phyloP scores from a whole-genome alignment of 1,140 invertebrate species.

The Panulirus ornatus region DNA sequence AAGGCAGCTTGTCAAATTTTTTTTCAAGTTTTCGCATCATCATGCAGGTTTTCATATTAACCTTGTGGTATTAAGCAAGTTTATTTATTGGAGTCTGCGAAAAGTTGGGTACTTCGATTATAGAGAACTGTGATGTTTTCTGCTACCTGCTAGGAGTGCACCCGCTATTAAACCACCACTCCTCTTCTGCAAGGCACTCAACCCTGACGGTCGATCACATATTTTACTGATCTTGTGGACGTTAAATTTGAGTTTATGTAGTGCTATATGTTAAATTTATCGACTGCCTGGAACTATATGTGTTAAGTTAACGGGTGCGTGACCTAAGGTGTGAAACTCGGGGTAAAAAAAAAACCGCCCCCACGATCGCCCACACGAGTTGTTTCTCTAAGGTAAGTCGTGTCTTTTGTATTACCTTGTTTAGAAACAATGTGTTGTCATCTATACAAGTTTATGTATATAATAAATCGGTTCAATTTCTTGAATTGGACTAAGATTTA shows the following conservation, averaged over 20 bases:
- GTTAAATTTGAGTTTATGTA: too few relatives aligned
- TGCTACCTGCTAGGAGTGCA: too few relatives aligned
- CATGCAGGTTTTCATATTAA: not conserved
- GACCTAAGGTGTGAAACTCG: not conserved
- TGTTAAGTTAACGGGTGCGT: too few relatives aligned
- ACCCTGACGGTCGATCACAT: conserved; percentile 1
- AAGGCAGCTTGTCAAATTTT: not conserved
- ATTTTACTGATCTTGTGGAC: too few relatives aligned
- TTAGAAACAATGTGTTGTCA: too few relatives aligned
- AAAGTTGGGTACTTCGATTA: not conserved
- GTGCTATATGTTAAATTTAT: too few relatives aligned
- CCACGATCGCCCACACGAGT: not conserved
- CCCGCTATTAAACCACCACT: not conserved
- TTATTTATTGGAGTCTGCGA: not conserved
- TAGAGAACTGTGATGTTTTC: not conserved
- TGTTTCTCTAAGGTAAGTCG: not conserved
- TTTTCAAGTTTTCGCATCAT: not conserved
- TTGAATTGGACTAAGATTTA: too few relatives aligned
- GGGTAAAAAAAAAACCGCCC: not conserved
- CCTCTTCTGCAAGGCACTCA: not conserved
- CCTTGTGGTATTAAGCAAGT: not conserved
- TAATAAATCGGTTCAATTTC: too few relatives aligned
- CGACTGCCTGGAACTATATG: too few relatives aligned
- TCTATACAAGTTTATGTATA: not conserved
- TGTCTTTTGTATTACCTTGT: too few relatives aligned